Evolutionary conservation across 2,797 vertebrate genomes (phyloP), one percentile per base, ranked within the genome.

Genomic region (Lophius americanus): DNA sequence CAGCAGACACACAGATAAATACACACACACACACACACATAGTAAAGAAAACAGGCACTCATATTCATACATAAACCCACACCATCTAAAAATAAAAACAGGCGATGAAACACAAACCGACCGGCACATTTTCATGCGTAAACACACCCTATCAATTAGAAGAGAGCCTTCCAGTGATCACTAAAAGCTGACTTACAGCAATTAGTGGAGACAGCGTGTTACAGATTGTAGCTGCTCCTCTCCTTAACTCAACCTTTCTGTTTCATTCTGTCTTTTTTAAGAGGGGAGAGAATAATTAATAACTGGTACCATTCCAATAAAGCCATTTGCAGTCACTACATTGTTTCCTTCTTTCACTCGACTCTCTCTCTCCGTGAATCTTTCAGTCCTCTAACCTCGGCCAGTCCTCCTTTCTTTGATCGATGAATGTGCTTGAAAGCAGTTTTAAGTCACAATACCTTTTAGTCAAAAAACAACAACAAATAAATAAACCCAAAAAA

Each of bases 231-330:
- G 82, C 83, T 68, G 67, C 84, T 79, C 61, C 74, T 76, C 73
- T 85, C 65, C 77, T 83, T 76, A 83, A 82, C 82, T 79, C 81
- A 81, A 67, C 70, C 72, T 60, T 67, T 63, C 50, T 57, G 75
- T 70, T 77, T 56, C 44, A 60, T 50, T 54, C 64, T 53, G 70
- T 73, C 75, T 74, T 82, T 81, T 83, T 79, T 60, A 77, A 82
- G 75, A 65, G 72, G 68, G 64, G 56, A 57, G 54, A 70, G 61
- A 72, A 81, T 87, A 90, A 93, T 89, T 90, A 91, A 91, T 91
- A 91, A 88, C 89, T 93, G 91, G 89, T 89, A 89, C 85, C 85
- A 79, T 85, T 91, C 92, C 91, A 93, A 88, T 91, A 90, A 91
- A 92, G 85, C 90, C 88, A 93, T 93, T 92, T 91, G 87, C 75